A percentile compares a stretch with the other conserved stretches of the same genome.
Evolutionary conservation across 1,140 invertebrate genomes (phyloP).

Genomic region (Brachystomella parvula): DNA sequence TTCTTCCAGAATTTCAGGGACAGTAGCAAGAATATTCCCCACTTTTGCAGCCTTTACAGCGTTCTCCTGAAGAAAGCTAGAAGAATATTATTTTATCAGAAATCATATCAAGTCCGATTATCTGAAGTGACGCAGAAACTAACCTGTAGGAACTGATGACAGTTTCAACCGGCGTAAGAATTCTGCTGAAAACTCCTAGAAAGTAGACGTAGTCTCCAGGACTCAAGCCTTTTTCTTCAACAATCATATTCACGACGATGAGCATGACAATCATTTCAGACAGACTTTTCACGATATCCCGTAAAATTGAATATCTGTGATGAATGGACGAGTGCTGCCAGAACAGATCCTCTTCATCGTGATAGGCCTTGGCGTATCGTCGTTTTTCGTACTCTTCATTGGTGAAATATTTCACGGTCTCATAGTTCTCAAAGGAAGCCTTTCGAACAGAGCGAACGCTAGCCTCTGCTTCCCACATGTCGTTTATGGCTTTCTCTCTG

Average conservation of each 20-base stretch:
- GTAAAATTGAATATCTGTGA: not conserved
- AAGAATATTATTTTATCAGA: conserved; percentile 40
- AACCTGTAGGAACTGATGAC: conserved; percentile 98
- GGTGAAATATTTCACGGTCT: conserved; percentile 96
- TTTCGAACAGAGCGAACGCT: not conserved
- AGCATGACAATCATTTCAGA: conserved; percentile 79
- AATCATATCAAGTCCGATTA: not conserved
- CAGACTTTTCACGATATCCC: conserved; percentile 45
- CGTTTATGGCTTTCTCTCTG: not conserved
- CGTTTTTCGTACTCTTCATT: conserved; percentile 84
- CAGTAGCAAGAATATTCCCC: conserved; percentile 51
- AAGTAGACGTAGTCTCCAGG: conserved; percentile 94
- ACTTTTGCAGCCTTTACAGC: conserved; percentile 44
- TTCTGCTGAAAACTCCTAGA: too few relatives aligned
- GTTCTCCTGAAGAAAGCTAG: conserved; percentile 51
- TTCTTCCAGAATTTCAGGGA: conserved; percentile 49
- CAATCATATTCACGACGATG: conserved; percentile 60
- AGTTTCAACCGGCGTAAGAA: conserved; percentile 95
- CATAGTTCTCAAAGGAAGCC: conserved; percentile 94
- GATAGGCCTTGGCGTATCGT: conserved; percentile 61
- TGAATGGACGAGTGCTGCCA: not conserved
- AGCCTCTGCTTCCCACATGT: not conserved
- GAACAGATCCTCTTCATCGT: not conserved
- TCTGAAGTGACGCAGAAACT: not conserved
- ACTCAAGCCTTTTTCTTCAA: conserved; percentile 52